Conservation (phyloP, 1,140 invertebrate genomes). For the Heliconius hewitsoni region DNA sequence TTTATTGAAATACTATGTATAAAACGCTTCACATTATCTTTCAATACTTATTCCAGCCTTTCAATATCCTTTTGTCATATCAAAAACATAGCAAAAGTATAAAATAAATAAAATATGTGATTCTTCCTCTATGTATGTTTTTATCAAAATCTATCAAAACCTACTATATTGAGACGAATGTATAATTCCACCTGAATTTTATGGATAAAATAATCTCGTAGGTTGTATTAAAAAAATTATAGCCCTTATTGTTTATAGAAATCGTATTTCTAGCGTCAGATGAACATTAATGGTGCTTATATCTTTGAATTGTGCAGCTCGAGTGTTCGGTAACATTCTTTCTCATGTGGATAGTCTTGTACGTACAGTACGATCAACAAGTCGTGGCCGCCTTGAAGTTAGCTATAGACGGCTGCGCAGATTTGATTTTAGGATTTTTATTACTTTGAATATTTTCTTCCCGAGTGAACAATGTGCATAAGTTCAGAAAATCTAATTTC, state of each 20-base stretch:
- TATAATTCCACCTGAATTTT: constrained; percentile 29
- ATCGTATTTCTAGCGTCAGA: constrained; percentile 37
- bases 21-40: constrained; percentile 33
- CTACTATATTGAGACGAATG: constrained; percentile 30
- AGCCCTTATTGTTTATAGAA: constrained; percentile 29
- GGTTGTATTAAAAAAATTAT: constrained; percentile 29
- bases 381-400: no score
- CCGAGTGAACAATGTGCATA: no score
- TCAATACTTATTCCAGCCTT: constrained; percentile 36
- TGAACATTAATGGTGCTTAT: constrained; percentile 57
- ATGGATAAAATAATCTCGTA: constrained; percentile 25
- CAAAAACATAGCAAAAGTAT: constrained; percentile 39
- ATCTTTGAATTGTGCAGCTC: constrained; percentile 64
- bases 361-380: no score
- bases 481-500: no score
- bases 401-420: no score
- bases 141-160: constrained; percentile 43
- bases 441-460: no score
- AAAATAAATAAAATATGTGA: constrained; percentile 38
- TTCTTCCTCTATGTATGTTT: constrained; percentile 35
- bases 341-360: constrained; percentile 53
- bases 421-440: no score
- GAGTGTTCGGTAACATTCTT: constrained; percentile 67
- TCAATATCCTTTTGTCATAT: constrained; percentile 33
- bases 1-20: constrained; percentile 27